Conservation (phyloP, 1,140 invertebrate genomes). For the Neotoxoptera formosana region DNA sequence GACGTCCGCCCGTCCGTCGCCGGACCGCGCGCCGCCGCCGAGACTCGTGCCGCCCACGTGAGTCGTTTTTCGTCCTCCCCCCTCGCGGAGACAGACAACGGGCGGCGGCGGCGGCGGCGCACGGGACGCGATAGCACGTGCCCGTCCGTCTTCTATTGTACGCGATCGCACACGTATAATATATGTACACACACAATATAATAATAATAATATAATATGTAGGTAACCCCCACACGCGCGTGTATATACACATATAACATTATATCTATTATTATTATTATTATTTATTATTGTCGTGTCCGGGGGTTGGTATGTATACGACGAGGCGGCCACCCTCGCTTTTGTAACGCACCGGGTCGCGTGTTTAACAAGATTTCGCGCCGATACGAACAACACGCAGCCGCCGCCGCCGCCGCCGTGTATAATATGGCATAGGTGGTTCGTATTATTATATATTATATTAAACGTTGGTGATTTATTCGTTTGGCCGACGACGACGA, state of each 20-base stretch:
- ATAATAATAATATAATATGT: slow-evolving; percentile 12
- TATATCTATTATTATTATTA: slow-evolving; percentile 22
- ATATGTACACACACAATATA: slow-evolving; percentile 21
- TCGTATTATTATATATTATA: background rate
- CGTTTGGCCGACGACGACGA: background rate
- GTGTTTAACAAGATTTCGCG: slow-evolving; percentile 56
- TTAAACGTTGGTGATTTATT: slow-evolving; percentile 17
- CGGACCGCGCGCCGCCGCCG: background rate
- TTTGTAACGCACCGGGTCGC: slow-evolving; percentile 37
- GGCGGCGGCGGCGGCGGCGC: too few relatives aligned
- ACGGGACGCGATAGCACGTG: slow-evolving; percentile 41
- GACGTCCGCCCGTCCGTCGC: slow-evolving; percentile 12
- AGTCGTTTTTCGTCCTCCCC: background rate
- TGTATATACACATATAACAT: background rate
- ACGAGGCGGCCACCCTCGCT: slow-evolving; percentile 47
- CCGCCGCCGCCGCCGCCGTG: background rate
- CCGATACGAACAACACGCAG: slow-evolving; percentile 39
- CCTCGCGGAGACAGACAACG: background rate
- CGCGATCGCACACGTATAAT: background rate
- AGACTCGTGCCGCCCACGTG: slow-evolving; percentile 57
- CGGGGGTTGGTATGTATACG: background rate
- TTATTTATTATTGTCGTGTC: slow-evolving; percentile 1
- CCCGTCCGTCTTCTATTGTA: slow-evolving; percentile 49
- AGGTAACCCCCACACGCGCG: background rate
- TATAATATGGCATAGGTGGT: background rate